Conservation (phyloP, 2,113 vertebrate species). For the Eurypyga helias region DNA sequence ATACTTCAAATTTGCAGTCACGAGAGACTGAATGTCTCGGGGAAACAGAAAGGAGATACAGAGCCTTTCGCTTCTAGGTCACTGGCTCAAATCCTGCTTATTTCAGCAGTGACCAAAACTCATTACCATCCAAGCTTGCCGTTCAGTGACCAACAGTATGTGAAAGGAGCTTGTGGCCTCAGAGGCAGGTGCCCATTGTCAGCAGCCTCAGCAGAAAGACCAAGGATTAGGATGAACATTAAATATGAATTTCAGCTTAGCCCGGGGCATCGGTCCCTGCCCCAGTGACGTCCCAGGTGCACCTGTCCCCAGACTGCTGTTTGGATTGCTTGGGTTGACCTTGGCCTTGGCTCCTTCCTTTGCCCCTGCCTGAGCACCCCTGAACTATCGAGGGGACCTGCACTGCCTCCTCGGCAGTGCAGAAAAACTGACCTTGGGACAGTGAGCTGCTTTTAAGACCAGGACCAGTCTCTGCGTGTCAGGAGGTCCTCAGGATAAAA, state of each 20-base stretch:
- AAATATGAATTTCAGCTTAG: background rate
- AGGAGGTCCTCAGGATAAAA: background rate
- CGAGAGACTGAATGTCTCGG: slow-evolving; percentile 28
- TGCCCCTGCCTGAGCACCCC: background rate
- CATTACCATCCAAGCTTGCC: slow-evolving; percentile 60
- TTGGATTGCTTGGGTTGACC: background rate
- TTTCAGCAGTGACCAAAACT: slow-evolving; percentile 70
- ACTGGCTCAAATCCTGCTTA: slow-evolving; percentile 66
- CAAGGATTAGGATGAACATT: background rate
- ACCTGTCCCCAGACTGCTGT: background rate
- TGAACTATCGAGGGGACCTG: background rate
- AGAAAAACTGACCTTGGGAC: background rate
- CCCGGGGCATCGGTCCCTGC: background rate
- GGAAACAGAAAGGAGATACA: slow-evolving; percentile 37
- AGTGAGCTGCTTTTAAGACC: background rate
- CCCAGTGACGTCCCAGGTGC: background rate
- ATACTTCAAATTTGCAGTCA: slow-evolving; percentile 55
- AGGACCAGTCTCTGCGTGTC: background rate
- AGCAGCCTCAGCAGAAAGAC: slow-evolving; percentile 37
- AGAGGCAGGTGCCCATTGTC: slow-evolving; percentile 34
- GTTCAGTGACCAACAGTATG: slow-evolving; percentile 50
- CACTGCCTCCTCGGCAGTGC: too few species aligned
- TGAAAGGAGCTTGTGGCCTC: slow-evolving; percentile 64
- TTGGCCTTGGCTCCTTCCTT: background rate
- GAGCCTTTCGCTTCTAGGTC: slow-evolving; percentile 70